Evolutionary conservation across 2,888 invertebrate species (phyloP).

Genomic region (Halocaridina rubra): DNA sequence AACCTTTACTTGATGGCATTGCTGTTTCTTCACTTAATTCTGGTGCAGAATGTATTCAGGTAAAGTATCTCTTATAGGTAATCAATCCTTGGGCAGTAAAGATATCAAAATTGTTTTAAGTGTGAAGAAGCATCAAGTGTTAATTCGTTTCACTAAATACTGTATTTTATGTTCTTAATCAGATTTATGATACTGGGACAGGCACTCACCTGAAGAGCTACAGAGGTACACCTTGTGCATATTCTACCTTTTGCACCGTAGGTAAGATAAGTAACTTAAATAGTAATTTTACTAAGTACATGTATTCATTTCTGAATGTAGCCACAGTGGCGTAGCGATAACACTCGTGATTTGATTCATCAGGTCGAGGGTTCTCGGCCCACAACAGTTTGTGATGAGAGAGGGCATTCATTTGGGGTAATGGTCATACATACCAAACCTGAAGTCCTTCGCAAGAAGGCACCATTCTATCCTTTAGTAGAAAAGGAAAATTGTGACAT

Average conservation of each 20-base stretch:
- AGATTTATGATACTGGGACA: conserved; percentile 45
- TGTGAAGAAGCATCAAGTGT: not conserved
- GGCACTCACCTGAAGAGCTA: conserved; percentile 47
- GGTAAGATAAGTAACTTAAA: not conserved
- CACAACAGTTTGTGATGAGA: not conserved
- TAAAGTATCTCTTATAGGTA: not conserved
- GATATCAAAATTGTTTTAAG: not conserved
- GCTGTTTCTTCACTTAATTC: conserved; percentile 24
- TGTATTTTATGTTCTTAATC: not conserved
- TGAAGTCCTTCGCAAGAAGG: no score
- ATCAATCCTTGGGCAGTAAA: not conserved
- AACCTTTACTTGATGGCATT: conserved; percentile 22
- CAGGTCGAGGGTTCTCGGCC: not conserved
- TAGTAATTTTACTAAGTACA: not conserved
- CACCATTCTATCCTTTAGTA: no score
- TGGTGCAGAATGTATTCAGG: conserved; percentile 29
- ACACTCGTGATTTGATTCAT: no score
- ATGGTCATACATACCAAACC: no score
- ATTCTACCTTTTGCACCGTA: conserved; percentile 23
- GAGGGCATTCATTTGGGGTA: no score
- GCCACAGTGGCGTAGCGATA: no score
- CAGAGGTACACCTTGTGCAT: conserved; percentile 29
- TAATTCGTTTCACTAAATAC: not conserved
- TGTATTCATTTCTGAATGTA: not conserved
- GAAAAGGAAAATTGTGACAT: no score